Conservation (phyloP, 2,797 vertebrate genomes). For the Esox lucius region DNA sequence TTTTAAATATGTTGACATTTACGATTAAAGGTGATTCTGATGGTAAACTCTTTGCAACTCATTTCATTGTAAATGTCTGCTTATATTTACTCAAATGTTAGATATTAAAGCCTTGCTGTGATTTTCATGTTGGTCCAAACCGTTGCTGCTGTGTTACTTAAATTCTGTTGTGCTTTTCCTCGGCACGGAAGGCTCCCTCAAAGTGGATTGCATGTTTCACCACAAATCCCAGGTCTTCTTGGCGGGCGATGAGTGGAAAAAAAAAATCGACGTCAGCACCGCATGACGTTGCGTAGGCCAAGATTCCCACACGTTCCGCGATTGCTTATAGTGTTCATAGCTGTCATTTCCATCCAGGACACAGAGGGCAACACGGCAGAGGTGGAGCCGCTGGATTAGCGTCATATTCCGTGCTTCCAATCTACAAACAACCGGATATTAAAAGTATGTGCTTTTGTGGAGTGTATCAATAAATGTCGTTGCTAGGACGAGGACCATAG, state of each 20-base stretch:
- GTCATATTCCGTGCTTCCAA: conserved; percentile 33
- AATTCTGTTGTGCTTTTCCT: no score
- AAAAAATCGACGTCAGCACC: neutral
- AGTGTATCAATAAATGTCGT: neutral
- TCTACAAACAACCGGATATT: neutral
- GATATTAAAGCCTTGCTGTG: no score
- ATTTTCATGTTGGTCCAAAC: no score
- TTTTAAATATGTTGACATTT: no score
- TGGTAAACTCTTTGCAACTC: no score
- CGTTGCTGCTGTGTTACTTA: no score
- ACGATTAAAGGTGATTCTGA: no score
- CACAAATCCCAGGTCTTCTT: neutral
- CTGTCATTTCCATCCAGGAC: conserved; percentile 59
- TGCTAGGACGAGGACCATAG: neutral
- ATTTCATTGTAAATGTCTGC: no score
- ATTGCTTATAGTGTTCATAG: neutral
- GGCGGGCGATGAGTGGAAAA: neutral
- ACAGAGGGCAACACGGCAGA: conserved; percentile 57
- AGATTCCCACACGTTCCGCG: conserved; percentile 8
- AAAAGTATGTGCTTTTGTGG: neutral
- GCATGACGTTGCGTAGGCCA: neutral
- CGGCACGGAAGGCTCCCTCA: no score
- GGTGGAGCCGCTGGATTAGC: conserved; percentile 28
- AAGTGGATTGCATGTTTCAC: no score
- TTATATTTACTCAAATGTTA: no score